phyloP scores from a whole-genome alignment of 2,888 invertebrate genomes.

The Troilus luridus region DNA sequence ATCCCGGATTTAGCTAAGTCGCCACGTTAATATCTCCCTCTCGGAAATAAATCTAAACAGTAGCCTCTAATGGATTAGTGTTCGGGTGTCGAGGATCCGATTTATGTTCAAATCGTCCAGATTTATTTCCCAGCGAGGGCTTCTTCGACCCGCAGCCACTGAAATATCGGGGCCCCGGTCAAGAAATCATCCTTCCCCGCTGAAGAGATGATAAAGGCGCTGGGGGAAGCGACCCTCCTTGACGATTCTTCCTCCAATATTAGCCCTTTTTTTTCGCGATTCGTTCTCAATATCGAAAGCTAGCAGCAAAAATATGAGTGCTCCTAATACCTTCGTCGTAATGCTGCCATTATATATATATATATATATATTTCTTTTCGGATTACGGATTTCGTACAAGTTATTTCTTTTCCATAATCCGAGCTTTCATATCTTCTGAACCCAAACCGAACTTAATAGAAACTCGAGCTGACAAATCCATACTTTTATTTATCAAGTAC shows the following conservation, averaged over 20 bases:
- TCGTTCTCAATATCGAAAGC: not conserved
- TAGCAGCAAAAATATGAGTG: slow-evolving; percentile 20
- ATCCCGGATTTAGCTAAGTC: slow-evolving; percentile 29
- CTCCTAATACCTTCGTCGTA: not conserved
- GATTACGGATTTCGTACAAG: slow-evolving; percentile 31
- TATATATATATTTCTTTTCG: slow-evolving; percentile 35
- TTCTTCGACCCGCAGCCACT: not conserved
- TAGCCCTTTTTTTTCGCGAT: not conserved
- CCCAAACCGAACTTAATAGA: not conserved
- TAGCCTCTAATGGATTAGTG: not conserved
- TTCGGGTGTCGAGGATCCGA: not conserved
- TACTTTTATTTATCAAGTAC: not conserved
- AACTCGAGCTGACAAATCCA: not conserved
- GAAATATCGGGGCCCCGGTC: not conserved
- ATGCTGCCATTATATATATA: slow-evolving; percentile 7
- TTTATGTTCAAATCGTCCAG: not conserved
- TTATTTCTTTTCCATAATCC: slow-evolving; percentile 37
- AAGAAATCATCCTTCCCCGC: slow-evolving; percentile 2
- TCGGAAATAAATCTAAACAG: slow-evolving; percentile 30
- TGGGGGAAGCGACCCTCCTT: not conserved
- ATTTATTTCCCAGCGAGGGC: not conserved
- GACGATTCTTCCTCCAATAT: slow-evolving; percentile 24
- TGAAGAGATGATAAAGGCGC: not conserved
- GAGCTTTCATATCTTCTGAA: not conserved
- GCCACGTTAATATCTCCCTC: slow-evolving; percentile 33